Conservation (phyloP, 2,888 invertebrate species). For the Watsonalla binaria region DNA sequence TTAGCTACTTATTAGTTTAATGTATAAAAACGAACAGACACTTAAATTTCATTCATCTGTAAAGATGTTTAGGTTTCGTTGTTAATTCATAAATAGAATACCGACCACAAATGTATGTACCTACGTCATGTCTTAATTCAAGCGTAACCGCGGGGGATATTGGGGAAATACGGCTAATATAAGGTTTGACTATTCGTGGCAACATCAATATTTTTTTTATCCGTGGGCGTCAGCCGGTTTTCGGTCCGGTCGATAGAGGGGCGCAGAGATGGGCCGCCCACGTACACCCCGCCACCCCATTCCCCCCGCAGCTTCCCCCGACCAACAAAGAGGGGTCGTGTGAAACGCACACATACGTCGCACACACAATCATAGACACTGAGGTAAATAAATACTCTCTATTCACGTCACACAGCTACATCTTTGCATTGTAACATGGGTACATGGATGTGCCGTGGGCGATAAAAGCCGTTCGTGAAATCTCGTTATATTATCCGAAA, state of each 20-base stretch:
- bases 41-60: too few species aligned
- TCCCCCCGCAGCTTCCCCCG: constrained; percentile 56
- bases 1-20: too few species aligned
- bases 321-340: constrained; percentile 59
- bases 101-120: not conserved
- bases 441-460: too few species aligned
- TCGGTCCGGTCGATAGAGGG: constrained; percentile 55
- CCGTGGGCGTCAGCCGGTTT: constrained; percentile 27
- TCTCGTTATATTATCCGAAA: not conserved
- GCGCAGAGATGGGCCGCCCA: constrained; percentile 48
- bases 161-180: not conserved
- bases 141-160: not conserved
- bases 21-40: too few species aligned
- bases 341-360: constrained; percentile 31
- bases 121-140: not conserved
- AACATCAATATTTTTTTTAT: constrained; percentile 36
- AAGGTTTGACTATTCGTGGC: constrained; percentile 5
- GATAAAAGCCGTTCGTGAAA: not conserved
- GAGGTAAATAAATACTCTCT: constrained; percentile 3
- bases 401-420: not conserved
- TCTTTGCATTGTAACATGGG: too few species aligned
- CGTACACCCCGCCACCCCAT: constrained; percentile 23
- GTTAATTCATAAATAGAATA: too few species aligned
- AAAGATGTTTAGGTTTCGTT: too few species aligned
- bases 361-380: constrained; percentile 14